Evolutionary conservation across 1,140 invertebrate species (phyloP), one percentile per base, ranked within the genome.

Genomic region (Zaprionus capensis): DNA sequence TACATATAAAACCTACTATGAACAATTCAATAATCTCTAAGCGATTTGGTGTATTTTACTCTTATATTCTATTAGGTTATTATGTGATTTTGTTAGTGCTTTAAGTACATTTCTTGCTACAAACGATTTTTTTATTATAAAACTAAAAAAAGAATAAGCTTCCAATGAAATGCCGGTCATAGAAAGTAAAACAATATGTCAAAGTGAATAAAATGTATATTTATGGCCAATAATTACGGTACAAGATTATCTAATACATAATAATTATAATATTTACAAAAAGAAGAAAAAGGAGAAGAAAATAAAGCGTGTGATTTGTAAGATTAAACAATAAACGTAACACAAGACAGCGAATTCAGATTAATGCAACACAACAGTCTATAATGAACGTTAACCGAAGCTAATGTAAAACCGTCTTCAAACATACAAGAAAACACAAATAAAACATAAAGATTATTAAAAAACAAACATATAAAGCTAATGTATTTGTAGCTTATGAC

Each of bases 291-390:
- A 28, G 6, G 7, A 1, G 9, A 31, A 31, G 31, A 34, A 34
- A 58, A 46, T 6, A 58, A 57, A 63, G 68, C 55, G 78, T 81
- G 73, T 81, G 81, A 82, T 83, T 67, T 61, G 41, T 59, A 71
- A 81, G 72, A 61, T 80, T 71, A 78, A 88, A 90, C 85, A 90
- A 90, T 90, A 90, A 90, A 77, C 64, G 81, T 85, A 90, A 90
- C 80, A 82, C 85, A 81, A 90, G 87, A 90, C 85, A 90, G 85
- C 85, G 85, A 90, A 88, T 85, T 81, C 69, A 78, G 71, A 84
- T 71, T 63, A 56, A 75, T 15, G 38, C 53, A 61, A 46, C 7
- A 46, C 41, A 70, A 80, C 71, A 81, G 65, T 84, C 67, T 74
- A 73, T 68, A 70, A 64, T 76, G 67, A 87, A 83, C 76, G 78